phyloP scores from a whole-genome alignment of 2,888 invertebrate species.

The Sepioteuthis lessoniana region DNA sequence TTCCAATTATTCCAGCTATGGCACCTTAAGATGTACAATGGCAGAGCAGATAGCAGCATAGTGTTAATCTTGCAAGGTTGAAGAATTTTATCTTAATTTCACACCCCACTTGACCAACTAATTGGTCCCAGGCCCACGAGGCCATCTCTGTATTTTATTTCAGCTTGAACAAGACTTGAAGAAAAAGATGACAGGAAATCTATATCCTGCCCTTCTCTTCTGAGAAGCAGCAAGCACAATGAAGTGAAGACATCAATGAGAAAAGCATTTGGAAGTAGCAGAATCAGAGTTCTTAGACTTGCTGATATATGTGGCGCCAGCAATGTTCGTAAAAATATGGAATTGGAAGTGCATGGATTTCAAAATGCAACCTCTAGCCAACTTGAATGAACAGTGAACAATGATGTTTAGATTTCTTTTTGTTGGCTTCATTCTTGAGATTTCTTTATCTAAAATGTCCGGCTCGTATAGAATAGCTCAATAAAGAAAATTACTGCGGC shows the following conservation, averaged over 20 bases:
- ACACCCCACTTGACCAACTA: neutral
- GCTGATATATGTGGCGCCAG: neutral
- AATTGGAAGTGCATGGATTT: no score
- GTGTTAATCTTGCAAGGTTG: neutral
- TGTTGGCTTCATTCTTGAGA: no score
- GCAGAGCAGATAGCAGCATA: neutral
- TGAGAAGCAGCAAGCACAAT: neutral
- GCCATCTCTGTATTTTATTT: neutral
- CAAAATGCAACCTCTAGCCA: no score
- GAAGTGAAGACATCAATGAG: neutral
- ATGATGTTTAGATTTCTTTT: no score
- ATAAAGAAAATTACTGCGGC: no score
- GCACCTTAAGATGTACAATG: neutral
- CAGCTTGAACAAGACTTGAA: neutral
- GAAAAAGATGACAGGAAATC: neutral
- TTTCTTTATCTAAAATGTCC: no score
- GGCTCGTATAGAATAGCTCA: no score
- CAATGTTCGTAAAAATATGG: no score
- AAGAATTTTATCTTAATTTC: conserved; percentile 21
- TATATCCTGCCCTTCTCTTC: neutral
- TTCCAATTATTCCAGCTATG: neutral
- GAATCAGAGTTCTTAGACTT: neutral
- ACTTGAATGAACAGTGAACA: no score
- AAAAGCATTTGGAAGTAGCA: neutral
- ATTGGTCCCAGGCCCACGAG: neutral